A percentile compares a stretch with the other conserved stretches of the same genome.
phyloP scores from a whole-genome alignment of 2,797 vertebrate genomes.

The Potorous gilbertii region DNA sequence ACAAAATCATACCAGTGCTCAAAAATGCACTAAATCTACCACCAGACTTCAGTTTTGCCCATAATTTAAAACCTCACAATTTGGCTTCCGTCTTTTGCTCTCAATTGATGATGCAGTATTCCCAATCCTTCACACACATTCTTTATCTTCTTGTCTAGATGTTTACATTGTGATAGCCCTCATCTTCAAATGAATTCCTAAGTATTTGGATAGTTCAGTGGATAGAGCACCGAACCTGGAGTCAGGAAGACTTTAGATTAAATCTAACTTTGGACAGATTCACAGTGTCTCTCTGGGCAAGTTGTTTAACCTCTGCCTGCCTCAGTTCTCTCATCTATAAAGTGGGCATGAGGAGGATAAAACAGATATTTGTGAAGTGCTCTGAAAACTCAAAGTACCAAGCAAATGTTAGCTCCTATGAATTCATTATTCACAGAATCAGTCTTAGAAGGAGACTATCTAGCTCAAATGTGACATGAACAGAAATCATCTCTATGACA shows the following conservation, averaged over 20 bases:
- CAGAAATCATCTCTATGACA: neutral
- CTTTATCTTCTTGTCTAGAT: neutral
- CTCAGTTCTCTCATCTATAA: neutral
- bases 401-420: neutral
- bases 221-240: neutral
- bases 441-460: neutral
- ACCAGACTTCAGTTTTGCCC: neutral
- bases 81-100: neutral
- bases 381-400: neutral
- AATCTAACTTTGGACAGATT: neutral
- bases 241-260: neutral
- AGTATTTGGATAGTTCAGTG: neutral
- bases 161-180: neutral
- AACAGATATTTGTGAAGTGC: neutral
- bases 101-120: neutral
- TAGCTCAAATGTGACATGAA: neutral
- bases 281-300: neutral
- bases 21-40: neutral
- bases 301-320: no score
- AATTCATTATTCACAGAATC: neutral
- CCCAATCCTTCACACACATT: neutral
- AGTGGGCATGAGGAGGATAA: neutral
- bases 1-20: neutral
- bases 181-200: neutral
- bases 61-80: neutral